phyloP scores from a whole-genome alignment of 2,888 invertebrate species.

The Oscheius sp. region DNA sequence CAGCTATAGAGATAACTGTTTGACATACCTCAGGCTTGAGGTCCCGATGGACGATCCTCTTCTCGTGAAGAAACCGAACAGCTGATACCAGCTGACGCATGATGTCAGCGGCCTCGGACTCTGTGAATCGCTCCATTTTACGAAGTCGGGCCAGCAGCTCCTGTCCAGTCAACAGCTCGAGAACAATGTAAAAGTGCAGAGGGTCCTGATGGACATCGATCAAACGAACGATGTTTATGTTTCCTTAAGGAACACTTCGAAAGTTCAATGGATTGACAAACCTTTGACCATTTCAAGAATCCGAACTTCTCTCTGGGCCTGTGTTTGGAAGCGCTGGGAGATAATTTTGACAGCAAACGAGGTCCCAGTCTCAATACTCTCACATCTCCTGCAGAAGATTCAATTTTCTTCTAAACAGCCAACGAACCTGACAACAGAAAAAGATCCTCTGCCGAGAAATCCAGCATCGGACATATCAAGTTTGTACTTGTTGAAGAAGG shows the following conservation, averaged over 20 bases:
- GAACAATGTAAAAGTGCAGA: constrained; percentile 88
- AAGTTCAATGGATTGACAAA: background rate
- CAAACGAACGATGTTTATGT: constrained; percentile 87
- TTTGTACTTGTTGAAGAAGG: constrained; percentile 87
- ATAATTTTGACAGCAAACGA: constrained; percentile 90
- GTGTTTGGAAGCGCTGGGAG: constrained; percentile 77
- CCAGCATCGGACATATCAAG: constrained; percentile 80
- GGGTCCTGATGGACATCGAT: constrained; percentile 82
- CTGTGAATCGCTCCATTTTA: constrained; percentile 81
- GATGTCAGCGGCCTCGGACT: constrained; percentile 82
- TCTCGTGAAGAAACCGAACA: constrained; percentile 86
- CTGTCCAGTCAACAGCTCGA: constrained; percentile 81
- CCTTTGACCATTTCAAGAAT: constrained; percentile 87
- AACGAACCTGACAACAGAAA: constrained; percentile 82
- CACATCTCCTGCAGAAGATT: constrained; percentile 79
- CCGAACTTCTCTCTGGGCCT: constrained; percentile 82
- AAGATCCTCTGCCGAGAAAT: constrained; percentile 88
- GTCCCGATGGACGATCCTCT: constrained; percentile 89
- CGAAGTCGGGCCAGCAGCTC: constrained; percentile 76
- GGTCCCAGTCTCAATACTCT: constrained; percentile 81
- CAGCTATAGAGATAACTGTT: too few relatives aligned
- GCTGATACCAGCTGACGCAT: constrained; percentile 85
- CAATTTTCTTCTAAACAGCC: background rate
- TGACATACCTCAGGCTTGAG: constrained; percentile 87
- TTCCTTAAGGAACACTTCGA: constrained; percentile 73